Conservation (phyloP, 2,888 invertebrate genomes). For the Nymphalis c-album region DNA sequence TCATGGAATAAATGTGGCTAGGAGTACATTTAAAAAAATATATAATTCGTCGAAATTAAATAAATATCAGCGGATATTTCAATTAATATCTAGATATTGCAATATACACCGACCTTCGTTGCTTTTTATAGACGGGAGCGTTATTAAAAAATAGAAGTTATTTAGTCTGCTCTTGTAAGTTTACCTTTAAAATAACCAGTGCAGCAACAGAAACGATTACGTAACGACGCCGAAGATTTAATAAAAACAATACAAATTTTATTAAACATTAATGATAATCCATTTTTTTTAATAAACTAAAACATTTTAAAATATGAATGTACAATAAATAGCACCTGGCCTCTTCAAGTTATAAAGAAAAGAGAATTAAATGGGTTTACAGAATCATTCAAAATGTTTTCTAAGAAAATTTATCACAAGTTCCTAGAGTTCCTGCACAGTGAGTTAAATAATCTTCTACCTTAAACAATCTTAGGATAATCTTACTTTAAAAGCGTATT, state of each 20-base stretch:
- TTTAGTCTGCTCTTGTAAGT: neutral
- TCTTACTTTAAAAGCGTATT: no score
- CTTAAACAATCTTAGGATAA: no score
- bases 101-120: neutral
- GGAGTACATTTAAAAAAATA: neutral
- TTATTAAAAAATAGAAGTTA: neutral
- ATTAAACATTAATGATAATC: neutral
- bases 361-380: no score
- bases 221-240: slow-evolving; percentile 18
- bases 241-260: neutral
- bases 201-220: neutral
- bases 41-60: neutral
- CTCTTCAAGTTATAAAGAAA: no score
- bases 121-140: neutral
- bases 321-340: no score
- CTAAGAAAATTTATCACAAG: no score
- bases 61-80: neutral
- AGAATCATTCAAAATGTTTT: no score
- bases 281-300: no score
- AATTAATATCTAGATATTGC: neutral
- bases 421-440: no score
- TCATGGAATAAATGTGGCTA: neutral
- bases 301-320: no score
- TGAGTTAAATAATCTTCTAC: no score
- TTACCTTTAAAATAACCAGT: neutral